Percentiles rank a stretch among this genome's conserved stretches.
These are phyloP conservation scores for Colostygia pectinataria DNA, from an alignment of 2,888 invertebrate species.

Conservation along the genomic window DNA sequence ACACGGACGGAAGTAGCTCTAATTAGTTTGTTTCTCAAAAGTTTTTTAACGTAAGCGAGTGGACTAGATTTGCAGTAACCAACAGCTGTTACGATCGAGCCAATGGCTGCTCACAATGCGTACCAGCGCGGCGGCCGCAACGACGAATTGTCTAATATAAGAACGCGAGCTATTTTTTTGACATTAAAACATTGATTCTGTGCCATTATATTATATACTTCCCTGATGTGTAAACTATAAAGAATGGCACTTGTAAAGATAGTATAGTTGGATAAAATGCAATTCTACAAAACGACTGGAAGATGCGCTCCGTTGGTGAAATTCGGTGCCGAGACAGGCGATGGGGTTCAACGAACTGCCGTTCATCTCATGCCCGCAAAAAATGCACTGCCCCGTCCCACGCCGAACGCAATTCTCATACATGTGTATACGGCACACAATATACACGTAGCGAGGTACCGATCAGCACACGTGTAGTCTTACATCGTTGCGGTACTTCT, in stretches of 20 bases:
- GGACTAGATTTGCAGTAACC: slow-evolving; percentile 45
- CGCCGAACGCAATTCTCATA: slow-evolving; percentile 73
- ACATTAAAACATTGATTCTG: too few relatives aligned
- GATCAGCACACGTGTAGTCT: slow-evolving; percentile 66
- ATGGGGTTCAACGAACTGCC: slow-evolving; percentile 71
- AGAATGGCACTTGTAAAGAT: slow-evolving; percentile 8
- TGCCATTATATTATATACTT: too few relatives aligned
- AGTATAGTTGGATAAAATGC: slow-evolving; percentile 31
- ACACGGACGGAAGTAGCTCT: slow-evolving; percentile 50
- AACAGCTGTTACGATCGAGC: slow-evolving; percentile 56
- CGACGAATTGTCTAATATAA: slow-evolving; percentile 37
- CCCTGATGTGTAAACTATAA: not conserved
- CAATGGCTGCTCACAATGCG: slow-evolving; percentile 62
- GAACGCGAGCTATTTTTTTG: slow-evolving; percentile 47
- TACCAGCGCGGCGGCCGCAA: slow-evolving; percentile 42
- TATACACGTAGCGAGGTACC: slow-evolving; percentile 56
- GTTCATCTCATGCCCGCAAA: slow-evolving; percentile 77
- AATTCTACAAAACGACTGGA: slow-evolving; percentile 39
- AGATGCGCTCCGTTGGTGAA: slow-evolving; percentile 72
- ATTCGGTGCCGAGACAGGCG: slow-evolving; percentile 70
- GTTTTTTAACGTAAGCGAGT: slow-evolving; percentile 51
- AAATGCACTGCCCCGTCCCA: slow-evolving; percentile 81
- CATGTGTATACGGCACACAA: slow-evolving; percentile 52
- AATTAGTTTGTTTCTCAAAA: slow-evolving; percentile 60
- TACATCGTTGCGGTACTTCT: slow-evolving; percentile 58